Evolutionary conservation across 2,797 vertebrate genomes (phyloP), one percentile per base, ranked within the genome.

Genomic region (Coregonus ussuriensis): DNA sequence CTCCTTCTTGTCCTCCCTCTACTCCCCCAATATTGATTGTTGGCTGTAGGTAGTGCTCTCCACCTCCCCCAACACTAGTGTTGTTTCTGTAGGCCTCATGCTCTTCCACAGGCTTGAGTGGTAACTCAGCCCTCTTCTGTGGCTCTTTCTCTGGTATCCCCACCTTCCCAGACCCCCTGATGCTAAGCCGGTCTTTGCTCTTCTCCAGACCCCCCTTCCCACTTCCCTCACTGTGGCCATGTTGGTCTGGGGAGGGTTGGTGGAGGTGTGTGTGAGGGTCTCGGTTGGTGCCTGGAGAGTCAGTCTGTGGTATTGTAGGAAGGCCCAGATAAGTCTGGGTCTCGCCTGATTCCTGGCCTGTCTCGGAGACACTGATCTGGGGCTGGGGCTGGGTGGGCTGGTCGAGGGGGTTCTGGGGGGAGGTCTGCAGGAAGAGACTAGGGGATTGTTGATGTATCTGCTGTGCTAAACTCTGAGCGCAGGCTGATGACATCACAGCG

Each of bases 351-450:
- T 93, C 92, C 81, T 89, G 93, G 16, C 79, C 77, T 0, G 87
- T 78, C n/a, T 91, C 89, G 37, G 94, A 86, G 29, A 91, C 84
- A 0, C 90, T 89, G 68, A 75, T 83, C 92, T 94, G 29, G 89
- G 94, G 1, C 31, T 33, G 31, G 1, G 3, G 85, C 93, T 96
- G 85, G 80, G 92, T 82, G 78, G 92, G 70, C 77, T 93, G 93
- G 80, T 72, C 87, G 9, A 29, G 88, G 86, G 75, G 62, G 37
- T 91, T 92, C 84, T 93, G 94, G 79, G 96, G 91, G 87, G 97
- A 95, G 9, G 96, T 92, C 92, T 98, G 98, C 85, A 98, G 95
- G 92, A 99, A 99, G 93, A 99, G 97, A 92, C 96, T 96, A 0
- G 96, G 96, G 74, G 98, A 98, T 53, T 96, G 95, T 90, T 97